These are phyloP conservation scores for Acanthosepion esculentum DNA, from an alignment of 2,888 invertebrate genomes.

Conservation along the genomic window DNA sequence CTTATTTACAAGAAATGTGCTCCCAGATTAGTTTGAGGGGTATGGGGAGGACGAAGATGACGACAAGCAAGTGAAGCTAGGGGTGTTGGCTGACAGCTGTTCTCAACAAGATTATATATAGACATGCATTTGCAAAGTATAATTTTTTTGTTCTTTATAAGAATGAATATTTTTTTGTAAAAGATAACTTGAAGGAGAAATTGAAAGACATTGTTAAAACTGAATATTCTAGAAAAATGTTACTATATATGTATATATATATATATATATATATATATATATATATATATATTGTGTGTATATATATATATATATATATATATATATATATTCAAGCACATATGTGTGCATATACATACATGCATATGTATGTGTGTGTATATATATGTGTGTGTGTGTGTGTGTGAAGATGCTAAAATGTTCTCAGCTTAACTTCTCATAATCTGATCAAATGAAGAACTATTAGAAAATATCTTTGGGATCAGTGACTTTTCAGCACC, in stretches of 20 bases:
- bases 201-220: constrained; percentile 14
- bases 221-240: neutral
- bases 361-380: too few relatives aligned
- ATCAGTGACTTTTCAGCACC: too few relatives aligned
- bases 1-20: constrained; percentile 33
- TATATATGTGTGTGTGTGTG: too few relatives aligned
- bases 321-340: too few relatives aligned
- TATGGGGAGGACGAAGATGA: neutral
- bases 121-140: constrained; percentile 22
- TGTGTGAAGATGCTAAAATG: too few relatives aligned
- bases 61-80: neutral
- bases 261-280: too few relatives aligned
- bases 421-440: too few relatives aligned
- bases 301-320: too few relatives aligned
- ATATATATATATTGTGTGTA: too few relatives aligned
- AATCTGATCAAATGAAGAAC: too few relatives aligned
- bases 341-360: too few relatives aligned
- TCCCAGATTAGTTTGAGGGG: neutral
- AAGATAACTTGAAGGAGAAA: constrained; percentile 33
- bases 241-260: neutral
- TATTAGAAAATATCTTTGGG: too few relatives aligned
- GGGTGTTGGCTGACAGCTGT: constrained; percentile 33
- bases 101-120: constrained; percentile 33
- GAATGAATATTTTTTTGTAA: constrained; percentile 11
- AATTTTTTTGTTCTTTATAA: constrained; percentile 10